A percentile compares a stretch with the other conserved stretches of the same genome.
These are phyloP conservation scores for Ptilodon capucinus DNA, from an alignment of 2,888 invertebrate genomes.

Conservation along the genomic window DNA sequence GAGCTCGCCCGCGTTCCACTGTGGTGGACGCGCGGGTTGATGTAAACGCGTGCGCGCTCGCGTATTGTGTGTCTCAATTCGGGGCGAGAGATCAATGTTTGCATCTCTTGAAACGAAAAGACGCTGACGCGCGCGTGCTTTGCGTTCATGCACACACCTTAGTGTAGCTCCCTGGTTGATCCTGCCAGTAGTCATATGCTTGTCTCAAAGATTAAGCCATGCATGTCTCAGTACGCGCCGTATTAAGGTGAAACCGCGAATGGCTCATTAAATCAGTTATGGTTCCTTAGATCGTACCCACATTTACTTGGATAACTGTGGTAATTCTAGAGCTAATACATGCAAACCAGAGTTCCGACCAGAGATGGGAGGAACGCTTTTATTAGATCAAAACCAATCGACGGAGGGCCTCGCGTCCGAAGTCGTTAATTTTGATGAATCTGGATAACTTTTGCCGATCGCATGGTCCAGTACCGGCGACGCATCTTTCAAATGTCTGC, in stretches of 20 bases:
- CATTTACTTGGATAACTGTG: constrained; percentile 81
- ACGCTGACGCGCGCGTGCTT: no score
- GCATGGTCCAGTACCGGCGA: constrained; percentile 77
- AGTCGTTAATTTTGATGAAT: constrained; percentile 70
- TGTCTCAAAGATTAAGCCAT: constrained; percentile 82
- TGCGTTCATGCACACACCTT: not conserved
- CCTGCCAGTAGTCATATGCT: constrained; percentile 85
- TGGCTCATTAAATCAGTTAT: constrained; percentile 84
- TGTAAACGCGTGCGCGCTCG: no score
- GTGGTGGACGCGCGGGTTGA: no score
- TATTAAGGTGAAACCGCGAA: constrained; percentile 82
- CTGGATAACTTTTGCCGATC: constrained; percentile 59
- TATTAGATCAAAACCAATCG: constrained; percentile 65
- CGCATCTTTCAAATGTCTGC: constrained; percentile 86
- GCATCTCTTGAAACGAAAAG: no score
- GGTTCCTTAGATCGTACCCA: constrained; percentile 57
- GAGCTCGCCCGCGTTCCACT: no score
- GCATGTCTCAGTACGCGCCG: constrained; percentile 85
- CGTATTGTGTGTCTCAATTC: no score
- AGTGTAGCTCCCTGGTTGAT: constrained; percentile 75
- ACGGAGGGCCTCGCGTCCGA: constrained; percentile 55
- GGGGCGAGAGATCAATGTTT: no score
- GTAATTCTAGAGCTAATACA: constrained; percentile 80
- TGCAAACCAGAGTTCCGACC: constrained; percentile 75
- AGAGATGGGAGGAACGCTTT: constrained; percentile 71